Evolutionary conservation across 2,888 invertebrate species (phyloP), one percentile per base, ranked within the genome.

Genomic region (Amaurobius ferox): DNA sequence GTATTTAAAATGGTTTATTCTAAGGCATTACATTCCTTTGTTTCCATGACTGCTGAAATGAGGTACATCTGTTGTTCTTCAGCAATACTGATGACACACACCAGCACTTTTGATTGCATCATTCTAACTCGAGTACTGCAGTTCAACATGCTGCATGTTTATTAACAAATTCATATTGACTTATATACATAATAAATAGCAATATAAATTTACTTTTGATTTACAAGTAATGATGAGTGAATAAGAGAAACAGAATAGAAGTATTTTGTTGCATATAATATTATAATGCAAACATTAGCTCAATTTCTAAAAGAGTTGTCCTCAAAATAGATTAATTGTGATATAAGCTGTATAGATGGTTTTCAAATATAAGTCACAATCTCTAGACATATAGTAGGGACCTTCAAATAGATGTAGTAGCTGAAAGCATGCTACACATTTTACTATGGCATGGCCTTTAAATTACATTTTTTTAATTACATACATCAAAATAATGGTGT

Each of bases 1-100:
- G 71, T 48, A n/a, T 79, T 79, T 40, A 74, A 70, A 62, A 79
- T 77, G 48, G 71, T 70, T 79, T 73, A 61, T 79, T 86, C 86
- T 86, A 79, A 86, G 86, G 86, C 86, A 68, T 73, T 85, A 73
- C 77, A 72, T 71, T 64, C 73, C 48, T 79, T 70, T 62, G 44
- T 80, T 32, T 66, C 23, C 30, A 28, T 44, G 76, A 76, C 76
- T 83, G 81, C 71, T 76, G 77, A 30, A 72, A 66, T 66, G 83
- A 77, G 71, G 64, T 72, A 77, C 77, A 72, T 67, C 28, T 64
- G 77, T 61, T 77, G 77, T 55, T 67, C 23, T 48, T 29, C 23
- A 39, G 44, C 77, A 68, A 55, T 68, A 77, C 62, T 68, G 30
- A 55, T 66, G 26, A 19, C 19, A 16, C 11, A 66, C 81, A 76